These are phyloP conservation scores for Tolypeutes matacus DNA, from an alignment of 2,797 vertebrate species.

Conservation along the genomic window DNA sequence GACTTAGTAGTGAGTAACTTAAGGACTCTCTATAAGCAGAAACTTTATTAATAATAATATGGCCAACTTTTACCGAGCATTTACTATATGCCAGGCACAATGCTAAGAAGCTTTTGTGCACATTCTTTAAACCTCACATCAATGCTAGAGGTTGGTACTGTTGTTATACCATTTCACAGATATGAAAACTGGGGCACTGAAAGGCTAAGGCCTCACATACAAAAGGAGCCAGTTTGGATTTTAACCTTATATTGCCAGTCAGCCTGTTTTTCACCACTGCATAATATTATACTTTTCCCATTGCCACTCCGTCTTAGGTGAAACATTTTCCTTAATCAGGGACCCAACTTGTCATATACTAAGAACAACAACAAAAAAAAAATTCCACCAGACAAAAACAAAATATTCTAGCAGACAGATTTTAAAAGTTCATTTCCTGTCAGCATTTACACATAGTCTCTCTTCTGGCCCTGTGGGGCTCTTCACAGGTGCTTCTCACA, in stretches of 20 bases:
- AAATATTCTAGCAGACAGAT: neutral
- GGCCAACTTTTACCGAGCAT: neutral
- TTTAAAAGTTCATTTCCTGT: neutral
- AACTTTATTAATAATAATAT: neutral
- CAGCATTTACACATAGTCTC: neutral
- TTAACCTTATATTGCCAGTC: neutral
- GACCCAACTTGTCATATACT: neutral
- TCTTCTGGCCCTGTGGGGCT: neutral
- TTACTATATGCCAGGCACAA: neutral
- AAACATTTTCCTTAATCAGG: neutral
- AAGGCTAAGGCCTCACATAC: neutral
- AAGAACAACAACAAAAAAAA: neutral
- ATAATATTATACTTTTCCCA: neutral
- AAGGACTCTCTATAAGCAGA: neutral
- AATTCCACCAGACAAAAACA: neutral
- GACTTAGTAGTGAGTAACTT: constrained; percentile 57
- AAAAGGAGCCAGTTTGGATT: neutral
- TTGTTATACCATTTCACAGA: neutral
- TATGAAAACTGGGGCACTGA: neutral
- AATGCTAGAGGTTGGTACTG: neutral
- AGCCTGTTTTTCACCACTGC: neutral
- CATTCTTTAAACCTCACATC: neutral
- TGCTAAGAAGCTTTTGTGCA: neutral
- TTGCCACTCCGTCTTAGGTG: neutral
- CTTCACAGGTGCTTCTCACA: neutral